These are phyloP conservation scores for Beaufortia kweichowensis DNA, from an alignment of 2,113 vertebrate genomes.

Conservation along the genomic window DNA sequence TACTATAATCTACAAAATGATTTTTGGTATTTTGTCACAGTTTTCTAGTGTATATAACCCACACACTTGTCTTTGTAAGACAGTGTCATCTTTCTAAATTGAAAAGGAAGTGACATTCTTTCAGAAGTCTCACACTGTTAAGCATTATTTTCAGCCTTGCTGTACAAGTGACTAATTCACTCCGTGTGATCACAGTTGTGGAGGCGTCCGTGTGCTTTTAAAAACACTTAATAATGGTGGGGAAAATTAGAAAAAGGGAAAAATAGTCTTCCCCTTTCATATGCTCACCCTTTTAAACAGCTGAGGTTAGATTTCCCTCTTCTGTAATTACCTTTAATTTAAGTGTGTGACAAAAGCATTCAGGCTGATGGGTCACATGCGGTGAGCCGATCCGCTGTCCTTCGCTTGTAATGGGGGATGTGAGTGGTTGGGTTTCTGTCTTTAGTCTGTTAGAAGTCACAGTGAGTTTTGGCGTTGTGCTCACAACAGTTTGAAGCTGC, in stretches of 20 bases:
- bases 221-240: constrained; percentile 3
- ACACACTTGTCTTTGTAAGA: no score
- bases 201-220: constrained; percentile 8
- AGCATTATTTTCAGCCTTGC: background rate
- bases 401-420: background rate
- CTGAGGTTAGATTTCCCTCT: background rate
- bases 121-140: constrained; percentile 17
- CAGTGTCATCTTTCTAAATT: no score
- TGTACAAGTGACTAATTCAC: constrained; percentile 7
- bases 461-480: background rate
- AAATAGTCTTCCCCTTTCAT: background rate
- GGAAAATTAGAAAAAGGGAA: background rate
- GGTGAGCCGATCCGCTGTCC: background rate
- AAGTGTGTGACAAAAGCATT: background rate
- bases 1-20: no score
- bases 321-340: background rate
- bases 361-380: background rate
- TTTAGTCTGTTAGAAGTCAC: background rate
- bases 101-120: background rate
- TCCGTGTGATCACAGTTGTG: background rate
- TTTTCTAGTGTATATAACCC: no score
- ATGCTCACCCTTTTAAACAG: background rate
- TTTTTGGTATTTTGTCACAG: no score
- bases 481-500: no score
- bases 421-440: background rate